These are phyloP conservation scores for Chloebia gouldiae DNA, from an alignment of 2,113 vertebrate genomes.

Conservation along the genomic window DNA sequence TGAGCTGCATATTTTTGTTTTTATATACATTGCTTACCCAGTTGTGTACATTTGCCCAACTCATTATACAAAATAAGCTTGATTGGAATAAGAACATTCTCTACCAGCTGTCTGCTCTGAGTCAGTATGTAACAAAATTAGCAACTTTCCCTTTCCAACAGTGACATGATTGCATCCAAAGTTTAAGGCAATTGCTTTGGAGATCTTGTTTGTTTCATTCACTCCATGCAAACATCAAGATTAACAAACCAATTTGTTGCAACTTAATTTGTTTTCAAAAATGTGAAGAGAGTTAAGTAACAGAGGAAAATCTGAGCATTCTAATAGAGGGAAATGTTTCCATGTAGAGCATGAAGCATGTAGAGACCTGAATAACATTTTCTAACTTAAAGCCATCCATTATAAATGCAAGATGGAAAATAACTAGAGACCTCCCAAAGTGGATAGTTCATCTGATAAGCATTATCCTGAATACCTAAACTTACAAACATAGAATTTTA, in stretches of 20 bases:
- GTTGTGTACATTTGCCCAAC: slow-evolving; percentile 63
- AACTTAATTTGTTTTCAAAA: slow-evolving; percentile 66
- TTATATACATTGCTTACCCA: slow-evolving; percentile 65
- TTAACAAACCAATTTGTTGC: slow-evolving; percentile 60
- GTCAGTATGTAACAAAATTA: slow-evolving; percentile 65
- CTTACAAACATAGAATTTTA: neutral
- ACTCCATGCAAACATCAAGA: slow-evolving; percentile 51
- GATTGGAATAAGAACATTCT: slow-evolving; percentile 68
- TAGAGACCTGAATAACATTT: neutral
- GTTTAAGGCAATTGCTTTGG: slow-evolving; percentile 63
- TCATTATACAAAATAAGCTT: slow-evolving; percentile 67
- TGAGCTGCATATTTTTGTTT: slow-evolving; percentile 67
- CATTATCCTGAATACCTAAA: neutral
- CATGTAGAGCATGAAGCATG: neutral
- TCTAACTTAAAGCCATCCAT: neutral
- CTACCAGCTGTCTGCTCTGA: slow-evolving; percentile 68
- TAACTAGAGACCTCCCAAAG: neutral
- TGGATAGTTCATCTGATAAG: neutral
- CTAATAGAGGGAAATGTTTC: neutral
- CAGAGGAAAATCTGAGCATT: neutral
- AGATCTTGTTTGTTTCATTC: slow-evolving; percentile 61
- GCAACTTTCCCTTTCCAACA: slow-evolving; percentile 62
- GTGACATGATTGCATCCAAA: slow-evolving; percentile 60
- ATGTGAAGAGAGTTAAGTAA: slow-evolving; percentile 46
- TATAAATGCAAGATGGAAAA: neutral